Evolutionary conservation across 2,113 vertebrate species (phyloP), one percentile per base, ranked within the genome.

Genomic region (Alligator sinensis): DNA sequence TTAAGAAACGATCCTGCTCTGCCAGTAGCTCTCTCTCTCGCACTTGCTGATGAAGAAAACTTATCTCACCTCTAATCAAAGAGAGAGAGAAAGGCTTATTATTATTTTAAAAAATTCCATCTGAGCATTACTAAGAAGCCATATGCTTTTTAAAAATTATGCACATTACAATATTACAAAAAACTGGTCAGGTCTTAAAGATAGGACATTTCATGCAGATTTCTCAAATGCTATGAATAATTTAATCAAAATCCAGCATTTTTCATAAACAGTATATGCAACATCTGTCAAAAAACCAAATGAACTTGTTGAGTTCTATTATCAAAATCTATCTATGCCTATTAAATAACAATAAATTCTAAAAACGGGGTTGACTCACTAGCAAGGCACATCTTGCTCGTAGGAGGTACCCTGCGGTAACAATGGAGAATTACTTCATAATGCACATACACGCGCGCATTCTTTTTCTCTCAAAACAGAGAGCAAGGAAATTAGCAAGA

Each of bases 21-120:
- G 88, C 89, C n/a, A 91, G 84, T 27, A 95, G 59, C 19, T 92
- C 90, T 63, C 62, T 88, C 34, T 96, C 92, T 54, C 21, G 82
- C 59, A 96, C 24, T 63, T 96, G 93, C 76, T 96, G 94, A 60
- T 91, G 87, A 61, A 96, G 85, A 54, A 92, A 87, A 77, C 90
- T 86, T 78, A 92, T 91, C 76, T 96, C 93, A 87, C 74, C 90
- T 78, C 95, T 96, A 78, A 47, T 76, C 15, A 63, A 9, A 76
- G 85, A 87, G 60, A 30, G 68, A 59, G 16, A 13, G 47, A 74
- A 74, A 74, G 21, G 19, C 34, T 38, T 34, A 18, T 68, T 68
- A 68, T 22, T 57, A 77, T 11, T 59, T 79, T 30, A 47, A 47
- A 47, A 61, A 79, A 14, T 38, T 61, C 59, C 22, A 16, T 38